These are phyloP conservation scores for Crenuchus spilurus DNA, from an alignment of 2,797 vertebrate genomes.

Conservation along the genomic window DNA sequence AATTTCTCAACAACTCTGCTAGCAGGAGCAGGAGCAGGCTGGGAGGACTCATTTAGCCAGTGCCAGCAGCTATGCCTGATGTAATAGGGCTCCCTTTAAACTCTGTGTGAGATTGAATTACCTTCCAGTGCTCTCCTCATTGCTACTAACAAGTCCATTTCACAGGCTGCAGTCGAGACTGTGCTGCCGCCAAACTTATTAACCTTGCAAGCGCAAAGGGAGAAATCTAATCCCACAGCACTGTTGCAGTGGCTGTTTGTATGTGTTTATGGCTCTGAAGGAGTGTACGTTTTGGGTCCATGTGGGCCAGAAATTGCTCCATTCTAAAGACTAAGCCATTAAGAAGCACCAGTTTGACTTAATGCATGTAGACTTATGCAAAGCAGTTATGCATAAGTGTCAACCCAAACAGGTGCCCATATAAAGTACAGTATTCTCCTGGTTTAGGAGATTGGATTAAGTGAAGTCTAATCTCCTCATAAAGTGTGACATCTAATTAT, in stretches of 20 bases:
- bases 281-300: background rate
- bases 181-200: constrained; percentile 49
- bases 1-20: constrained; percentile 24
- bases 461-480: too few species aligned
- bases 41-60: constrained; percentile 43
- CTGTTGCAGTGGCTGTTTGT: constrained; percentile 10
- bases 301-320: background rate
- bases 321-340: background rate
- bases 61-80: constrained; percentile 49
- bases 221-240: constrained; percentile 22
- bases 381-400: background rate
- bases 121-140: constrained; percentile 51
- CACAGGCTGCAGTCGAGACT: constrained; percentile 47
- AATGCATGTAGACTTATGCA: background rate
- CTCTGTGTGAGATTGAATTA: constrained; percentile 60
- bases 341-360: background rate
- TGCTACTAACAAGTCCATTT: constrained; percentile 60
- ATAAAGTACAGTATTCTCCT: too few species aligned
- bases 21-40: constrained; percentile 13
- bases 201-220: constrained; percentile 41
- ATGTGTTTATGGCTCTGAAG: background rate
- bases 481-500: too few species aligned
- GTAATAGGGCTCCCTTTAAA: constrained; percentile 54
- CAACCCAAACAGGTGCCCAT: too few species aligned
- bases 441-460: too few species aligned